Evolutionary conservation across 1,140 invertebrate genomes (phyloP), one percentile per base, ranked within the genome.

Genomic region (Neodiprion lecontei): DNA sequence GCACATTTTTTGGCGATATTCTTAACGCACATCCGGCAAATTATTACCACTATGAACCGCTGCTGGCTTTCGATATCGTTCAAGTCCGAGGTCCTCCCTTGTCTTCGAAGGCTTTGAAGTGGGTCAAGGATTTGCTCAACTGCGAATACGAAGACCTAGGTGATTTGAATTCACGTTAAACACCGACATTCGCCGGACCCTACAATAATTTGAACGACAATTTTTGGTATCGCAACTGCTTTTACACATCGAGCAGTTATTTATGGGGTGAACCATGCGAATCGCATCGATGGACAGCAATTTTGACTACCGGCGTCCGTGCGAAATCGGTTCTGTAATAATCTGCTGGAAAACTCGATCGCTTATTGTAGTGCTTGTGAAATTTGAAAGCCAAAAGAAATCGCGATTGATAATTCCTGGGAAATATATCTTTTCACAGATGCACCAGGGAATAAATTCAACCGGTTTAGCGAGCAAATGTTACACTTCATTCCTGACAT

Each of bases 31-130:
- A 96, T 81, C 95, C 95, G 10, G 95, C 92, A 5, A 96, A 94
- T 81, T 97, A 92, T 84, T 96, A 97, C 87, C 95, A 96, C 82
- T 97, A 96, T 83, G 96, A 97, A 84, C 96, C 96, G 40, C 83
- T 97, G 67, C 89, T 96, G 49, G 91, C 95, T 79, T 95, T 93
- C 85, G 94, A 93, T 49, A 96, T 96, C 76, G 89, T 94, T 69
- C 95, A 95, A 88, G 92, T 96, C 67, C 89, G 95, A 81, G 93
- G 92, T 4, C 89, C 92, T 9, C 92, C 93, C 1, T 85, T 93
- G 40, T 90, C 93, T 9, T 87, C 91, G 65, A 84, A 90, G 77
- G 94, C 94, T 65, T 80, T 96, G 65, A 87, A 84, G 67, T 91
- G 91, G 77, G 87, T 96, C 8, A 92, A 92, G 80, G 90, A 92